Conservation (phyloP, 2,113 vertebrate species). For the Cololabis saira region DNA sequence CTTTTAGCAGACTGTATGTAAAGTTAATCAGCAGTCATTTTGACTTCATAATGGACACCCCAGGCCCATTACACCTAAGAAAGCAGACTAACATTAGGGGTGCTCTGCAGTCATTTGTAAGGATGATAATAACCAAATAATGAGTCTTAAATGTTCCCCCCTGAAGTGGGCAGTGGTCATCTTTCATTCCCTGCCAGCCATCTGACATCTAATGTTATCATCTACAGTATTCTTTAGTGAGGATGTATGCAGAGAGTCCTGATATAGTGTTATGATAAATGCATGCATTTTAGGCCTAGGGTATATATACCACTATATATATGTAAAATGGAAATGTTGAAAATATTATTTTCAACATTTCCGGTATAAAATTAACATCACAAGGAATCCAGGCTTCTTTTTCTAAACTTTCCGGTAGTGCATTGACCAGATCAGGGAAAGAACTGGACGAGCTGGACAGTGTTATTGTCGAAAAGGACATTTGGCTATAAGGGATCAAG, state of each 20-base stretch:
- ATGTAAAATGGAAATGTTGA: no score
- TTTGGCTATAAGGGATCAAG: conserved; percentile 30
- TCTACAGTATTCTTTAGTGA: not conserved
- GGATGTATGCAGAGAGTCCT: no score
- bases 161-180: conserved; percentile 61
- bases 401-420: conserved; percentile 21
- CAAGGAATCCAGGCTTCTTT: not conserved
- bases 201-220: conserved; percentile 43
- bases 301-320: no score
- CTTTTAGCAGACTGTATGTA: conserved; percentile 33
- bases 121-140: conserved; percentile 74
- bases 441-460: not conserved
- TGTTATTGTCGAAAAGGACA: conserved; percentile 21
- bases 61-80: conserved; percentile 61
- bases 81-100: conserved; percentile 52
- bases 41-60: conserved; percentile 61
- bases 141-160: conserved; percentile 69
- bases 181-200: conserved; percentile 59
- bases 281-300: not conserved
- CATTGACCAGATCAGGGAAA: conserved; percentile 3
- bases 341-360: no score
- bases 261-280: not conserved
- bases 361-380: no score
- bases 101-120: conserved; percentile 63
- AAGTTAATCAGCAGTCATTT: conserved; percentile 54